Evolutionary conservation across 2,113 vertebrate genomes (phyloP).

Genomic region (Lampris megalopsis): DNA sequence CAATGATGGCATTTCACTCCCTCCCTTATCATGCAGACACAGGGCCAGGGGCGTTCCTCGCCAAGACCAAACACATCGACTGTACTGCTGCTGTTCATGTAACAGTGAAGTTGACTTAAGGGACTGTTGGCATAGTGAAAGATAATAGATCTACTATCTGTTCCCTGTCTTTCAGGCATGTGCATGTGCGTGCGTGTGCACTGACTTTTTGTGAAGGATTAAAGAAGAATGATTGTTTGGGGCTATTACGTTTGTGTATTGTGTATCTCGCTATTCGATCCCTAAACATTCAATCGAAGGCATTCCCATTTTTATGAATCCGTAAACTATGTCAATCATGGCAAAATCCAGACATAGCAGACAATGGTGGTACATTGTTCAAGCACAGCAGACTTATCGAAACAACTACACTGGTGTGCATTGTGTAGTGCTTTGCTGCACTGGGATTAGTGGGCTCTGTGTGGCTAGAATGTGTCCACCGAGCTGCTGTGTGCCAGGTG

Average conservation of each 20-base stretch:
- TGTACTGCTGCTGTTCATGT: neutral
- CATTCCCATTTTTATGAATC: neutral
- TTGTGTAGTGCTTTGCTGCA: constrained; percentile 23
- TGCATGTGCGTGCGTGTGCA: neutral
- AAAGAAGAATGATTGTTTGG: neutral
- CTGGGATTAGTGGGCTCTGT: constrained; percentile 14
- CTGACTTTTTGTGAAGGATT: neutral
- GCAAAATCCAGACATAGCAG: neutral
- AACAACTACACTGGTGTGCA: constrained; percentile 12
- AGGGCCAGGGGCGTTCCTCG: neutral
- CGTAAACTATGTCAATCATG: constrained; percentile 6
- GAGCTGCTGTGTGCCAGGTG: constrained; percentile 27
- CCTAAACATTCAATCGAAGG: constrained; percentile 2
- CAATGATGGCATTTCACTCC: neutral
- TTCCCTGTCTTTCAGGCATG: neutral
- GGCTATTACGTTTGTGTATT: neutral
- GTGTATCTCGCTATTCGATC: neutral
- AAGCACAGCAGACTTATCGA: constrained; percentile 9
- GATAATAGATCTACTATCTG: neutral
- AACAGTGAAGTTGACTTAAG: neutral
- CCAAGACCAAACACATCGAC: neutral
- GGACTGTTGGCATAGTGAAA: neutral
- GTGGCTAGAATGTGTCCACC: constrained; percentile 18
- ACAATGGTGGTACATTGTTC: neutral
- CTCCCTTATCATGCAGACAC: neutral